A percentile compares a stretch with the other conserved stretches of the same genome.
Evolutionary conservation across 2,113 vertebrate species (phyloP).

Genomic region (Perognathus longimembris): DNA sequence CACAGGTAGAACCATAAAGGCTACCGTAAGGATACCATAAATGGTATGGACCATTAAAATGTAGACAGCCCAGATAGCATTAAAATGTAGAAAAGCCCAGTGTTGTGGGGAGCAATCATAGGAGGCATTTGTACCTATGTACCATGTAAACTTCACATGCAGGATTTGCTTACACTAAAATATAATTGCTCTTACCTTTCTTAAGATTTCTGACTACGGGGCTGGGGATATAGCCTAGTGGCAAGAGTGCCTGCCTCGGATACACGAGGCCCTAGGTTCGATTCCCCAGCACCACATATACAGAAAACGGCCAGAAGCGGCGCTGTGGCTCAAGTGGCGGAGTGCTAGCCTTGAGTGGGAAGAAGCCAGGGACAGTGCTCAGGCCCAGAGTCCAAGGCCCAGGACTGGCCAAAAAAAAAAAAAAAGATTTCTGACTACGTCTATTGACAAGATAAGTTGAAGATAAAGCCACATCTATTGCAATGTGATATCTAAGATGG

Average conservation of each 20-base stretch:
- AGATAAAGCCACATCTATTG: not conserved
- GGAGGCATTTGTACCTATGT: not conserved
- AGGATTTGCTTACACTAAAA: not conserved
- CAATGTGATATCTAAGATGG: not conserved
- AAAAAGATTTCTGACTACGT: too few relatives aligned
- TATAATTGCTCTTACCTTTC: not conserved
- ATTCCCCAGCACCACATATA: too few relatives aligned
- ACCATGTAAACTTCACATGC: not conserved
- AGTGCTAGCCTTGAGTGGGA: too few relatives aligned
- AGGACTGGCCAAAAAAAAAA: too few relatives aligned
- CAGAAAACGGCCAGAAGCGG: too few relatives aligned
- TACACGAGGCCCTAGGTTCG: too few relatives aligned
- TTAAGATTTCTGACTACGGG: not conserved
- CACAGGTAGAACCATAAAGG: not conserved
- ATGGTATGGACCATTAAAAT: not conserved
- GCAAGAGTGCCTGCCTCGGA: too few relatives aligned
- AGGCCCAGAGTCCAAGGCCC: too few relatives aligned
- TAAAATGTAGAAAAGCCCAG: not conserved
- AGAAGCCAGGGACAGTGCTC: too few relatives aligned
- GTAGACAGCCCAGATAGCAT: not conserved
- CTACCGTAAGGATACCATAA: constrained; percentile 2
- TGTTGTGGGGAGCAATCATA: not conserved
- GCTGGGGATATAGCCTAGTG: too few relatives aligned
- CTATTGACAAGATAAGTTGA: not conserved
- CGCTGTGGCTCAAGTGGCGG: too few relatives aligned